Conservation (phyloP, 2,113 vertebrate species). For the Mormyrus lacerda region DNA sequence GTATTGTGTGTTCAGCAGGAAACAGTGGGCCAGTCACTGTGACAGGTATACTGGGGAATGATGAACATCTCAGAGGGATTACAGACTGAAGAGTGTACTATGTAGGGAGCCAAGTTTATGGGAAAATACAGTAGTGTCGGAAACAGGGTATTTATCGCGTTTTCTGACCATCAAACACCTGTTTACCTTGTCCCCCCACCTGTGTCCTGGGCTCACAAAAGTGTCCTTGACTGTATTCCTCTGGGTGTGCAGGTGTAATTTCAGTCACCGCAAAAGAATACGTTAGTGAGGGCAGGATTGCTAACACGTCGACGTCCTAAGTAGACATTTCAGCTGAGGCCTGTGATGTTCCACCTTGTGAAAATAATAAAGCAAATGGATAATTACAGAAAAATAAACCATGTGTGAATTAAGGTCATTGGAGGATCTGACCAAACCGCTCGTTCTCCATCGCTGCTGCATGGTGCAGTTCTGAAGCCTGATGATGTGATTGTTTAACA, state of each 20-base stretch:
- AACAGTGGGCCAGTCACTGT: slow-evolving; percentile 7
- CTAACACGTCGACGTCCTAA: not conserved
- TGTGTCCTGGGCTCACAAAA: not conserved
- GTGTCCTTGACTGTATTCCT: not conserved
- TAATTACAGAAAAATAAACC: slow-evolving; percentile 4
- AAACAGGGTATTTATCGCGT: not conserved
- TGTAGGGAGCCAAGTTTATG: not conserved
- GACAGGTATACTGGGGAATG: not conserved
- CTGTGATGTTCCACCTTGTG: not conserved
- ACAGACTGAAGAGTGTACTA: not conserved
- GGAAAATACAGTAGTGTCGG: not conserved
- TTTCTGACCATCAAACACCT: not conserved
- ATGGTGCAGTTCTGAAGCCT: not conserved
- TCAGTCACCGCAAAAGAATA: not conserved
- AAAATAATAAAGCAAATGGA: not conserved
- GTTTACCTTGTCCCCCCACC: not conserved
- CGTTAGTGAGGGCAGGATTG: not conserved
- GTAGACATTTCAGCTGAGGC: not conserved
- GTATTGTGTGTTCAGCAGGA: slow-evolving; percentile 3
- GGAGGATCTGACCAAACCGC: not conserved
- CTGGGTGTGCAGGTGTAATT: not conserved
- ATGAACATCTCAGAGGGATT: not conserved
- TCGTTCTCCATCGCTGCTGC: not conserved
- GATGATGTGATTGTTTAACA: not conserved
- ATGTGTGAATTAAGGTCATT: not conserved